Evolutionary conservation across 2,113 vertebrate genomes (phyloP), one percentile per base, ranked within the genome.

Genomic region (Catagonus wagneri): DNA sequence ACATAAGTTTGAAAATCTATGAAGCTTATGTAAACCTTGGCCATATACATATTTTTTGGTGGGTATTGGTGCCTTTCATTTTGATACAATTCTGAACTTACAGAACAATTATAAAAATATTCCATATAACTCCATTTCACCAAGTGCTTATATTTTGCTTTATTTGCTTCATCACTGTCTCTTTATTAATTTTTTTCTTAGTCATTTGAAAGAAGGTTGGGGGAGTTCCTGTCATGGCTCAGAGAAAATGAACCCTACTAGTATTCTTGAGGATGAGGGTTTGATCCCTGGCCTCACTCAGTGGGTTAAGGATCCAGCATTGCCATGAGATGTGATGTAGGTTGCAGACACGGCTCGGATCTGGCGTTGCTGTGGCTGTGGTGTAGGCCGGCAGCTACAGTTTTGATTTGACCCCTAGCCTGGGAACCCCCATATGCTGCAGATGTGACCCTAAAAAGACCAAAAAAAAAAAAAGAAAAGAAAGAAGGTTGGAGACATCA

Each of bases 171-270:
- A 23, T 75, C 32, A 76, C 71, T 87, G 10, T 61, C 71, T 84
- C 16, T 89, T 78, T 14, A 13, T 29, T 50, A 34, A 2, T 19
- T 36, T 56, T 52, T 85, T 97, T 63, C 61, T 92, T 90, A 83
- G 60, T 90, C 50, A 81, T 87, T 88, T 81, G 20, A 94, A 79
- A 87, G 75, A 92, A 69, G 17, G 54, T 84, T 90, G 16, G 66
- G 76, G 44, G 44, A 44, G 44, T 44, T 44, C 44, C 44, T 44
- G 44, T 44, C 8, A 8, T 44, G 44, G 44, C 44, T 44, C 44
- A 44, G 44, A 6, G 44, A 8, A 6, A 44, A 44, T 44, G 44
- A 44, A 44, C 44, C 44, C 44, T 44, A 44, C 44, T 44, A 44
- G 44, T 44, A 44, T 44, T 44, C 44, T 44, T 44, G 44, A 44